Evolutionary conservation across 2,113 vertebrate genomes (phyloP).

Genomic region (Amphiprion ocellaris): DNA sequence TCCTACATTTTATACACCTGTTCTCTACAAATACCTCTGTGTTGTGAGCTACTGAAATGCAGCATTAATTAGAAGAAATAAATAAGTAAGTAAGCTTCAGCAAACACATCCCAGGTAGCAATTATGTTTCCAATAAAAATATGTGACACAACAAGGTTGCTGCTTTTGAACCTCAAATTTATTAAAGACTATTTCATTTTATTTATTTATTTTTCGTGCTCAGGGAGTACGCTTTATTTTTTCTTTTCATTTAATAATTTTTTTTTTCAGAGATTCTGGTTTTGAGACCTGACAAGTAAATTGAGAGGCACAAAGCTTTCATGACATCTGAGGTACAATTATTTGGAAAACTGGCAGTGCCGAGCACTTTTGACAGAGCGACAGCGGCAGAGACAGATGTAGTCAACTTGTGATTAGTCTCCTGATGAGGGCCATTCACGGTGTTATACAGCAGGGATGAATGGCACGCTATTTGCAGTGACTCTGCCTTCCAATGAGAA

Average conservation of each 20-base stretch:
- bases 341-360: conserved; percentile 63
- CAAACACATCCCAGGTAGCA: no score
- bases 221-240: not conserved
- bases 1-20: no score
- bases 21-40: no score
- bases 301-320: conserved; percentile 30
- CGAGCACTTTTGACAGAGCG: conserved; percentile 65
- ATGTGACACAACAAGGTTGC: no score
- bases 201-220: not conserved
- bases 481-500: conserved; percentile 61
- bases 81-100: no score
- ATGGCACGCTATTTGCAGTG: conserved; percentile 47
- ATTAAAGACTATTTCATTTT: not conserved
- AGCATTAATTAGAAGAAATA: no score
- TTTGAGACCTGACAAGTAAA: conserved; percentile 47
- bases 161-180: not conserved
- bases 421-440: conserved; percentile 71
- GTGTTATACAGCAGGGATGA: conserved; percentile 65
- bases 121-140: no score
- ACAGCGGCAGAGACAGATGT: conserved; percentile 61
- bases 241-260: not conserved
- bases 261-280: conserved; percentile 27
- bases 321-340: conserved; percentile 26
- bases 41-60: no score
- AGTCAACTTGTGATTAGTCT: conserved; percentile 68